Base-by-base conservation (phyloP, 2,113 vertebrate species). In the Brevimyrus niger region DNA sequence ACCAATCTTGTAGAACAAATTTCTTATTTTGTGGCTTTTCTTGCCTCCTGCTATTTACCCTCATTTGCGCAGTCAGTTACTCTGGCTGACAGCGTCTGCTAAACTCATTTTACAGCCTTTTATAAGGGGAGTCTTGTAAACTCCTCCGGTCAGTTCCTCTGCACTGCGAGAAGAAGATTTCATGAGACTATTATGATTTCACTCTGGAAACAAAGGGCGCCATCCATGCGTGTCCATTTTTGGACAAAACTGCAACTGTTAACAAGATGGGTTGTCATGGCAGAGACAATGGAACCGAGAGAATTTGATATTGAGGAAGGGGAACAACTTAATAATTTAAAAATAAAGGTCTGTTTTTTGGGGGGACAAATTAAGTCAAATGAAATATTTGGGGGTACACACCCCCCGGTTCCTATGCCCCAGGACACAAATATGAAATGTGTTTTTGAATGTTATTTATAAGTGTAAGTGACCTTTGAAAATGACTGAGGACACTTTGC, bases 71-170 rank as follows among this genome's bases (percentile, higher is more conserved):
- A 42, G 73, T 80, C 73, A 80, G 73, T 80, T 42, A 42, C 73
- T 42, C 73, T 80, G 73, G 73, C 73, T 80, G 73, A 80, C 73
- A 80, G 73, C 73, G 17, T 80, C 73, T 80, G 73, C 35, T 80
- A 80, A 17, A 80, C 15, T 42, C 31, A 42, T 80, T 80, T 80
- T 80, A 8, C 11, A 80, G 73, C 73, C 73, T 42, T 80, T 80
- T 42, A 80, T 80, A 80, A 80, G 73, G 35, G 35, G 35, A 80
- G 73, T 80, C 35, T 80, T 80, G 73, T 80, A 80, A 80, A 80
- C 35, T 80, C 35, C 73, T 38, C 35, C 17, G 35, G 73, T 80
- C 73, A 80, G 73, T 80, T 38, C 5, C 31, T 80, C 73, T 80
- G 35, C 15, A 6, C 35, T 80, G 21, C 35, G 15, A 19, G 73